Evolutionary conservation across 2,888 invertebrate species (phyloP).

Genomic region (Flexamia atlantica): DNA sequence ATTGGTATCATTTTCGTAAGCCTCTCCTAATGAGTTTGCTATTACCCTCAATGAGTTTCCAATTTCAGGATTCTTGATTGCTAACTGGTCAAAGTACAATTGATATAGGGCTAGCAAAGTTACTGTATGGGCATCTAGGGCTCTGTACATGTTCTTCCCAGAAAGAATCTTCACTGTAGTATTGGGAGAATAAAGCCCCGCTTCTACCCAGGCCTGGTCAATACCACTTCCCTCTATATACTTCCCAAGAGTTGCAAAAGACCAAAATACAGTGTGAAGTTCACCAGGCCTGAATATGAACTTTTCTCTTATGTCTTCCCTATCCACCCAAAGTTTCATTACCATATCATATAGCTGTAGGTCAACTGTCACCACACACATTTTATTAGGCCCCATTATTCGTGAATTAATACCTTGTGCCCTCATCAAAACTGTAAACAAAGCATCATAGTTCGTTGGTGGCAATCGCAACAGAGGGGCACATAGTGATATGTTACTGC

Average conservation of each 20-base stretch:
- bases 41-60: not conserved
- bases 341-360: not conserved
- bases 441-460: not conserved
- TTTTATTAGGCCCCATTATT: conserved; percentile 18
- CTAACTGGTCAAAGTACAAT: conserved; percentile 3
- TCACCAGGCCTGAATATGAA: conserved; percentile 6
- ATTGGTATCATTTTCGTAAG: conserved; percentile 14
- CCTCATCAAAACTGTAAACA: not conserved
- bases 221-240: not conserved
- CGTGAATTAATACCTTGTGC: not conserved
- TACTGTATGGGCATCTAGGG: not conserved
- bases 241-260: not conserved
- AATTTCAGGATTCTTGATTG: not conserved
- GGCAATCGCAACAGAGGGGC: not conserved
- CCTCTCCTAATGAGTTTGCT: not conserved
- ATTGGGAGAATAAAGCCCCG: not conserved
- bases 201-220: not conserved
- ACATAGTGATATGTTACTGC: too few species aligned
- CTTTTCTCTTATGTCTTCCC: not conserved
- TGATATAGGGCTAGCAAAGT: conserved; percentile 1
- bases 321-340: conserved; percentile 7
- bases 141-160: conserved; percentile 5
- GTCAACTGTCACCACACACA: conserved; percentile 8
- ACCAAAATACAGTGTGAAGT: conserved; percentile 14
- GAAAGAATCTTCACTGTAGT: not conserved